These are phyloP conservation scores for Corythornis madagascariensis DNA, from an alignment of 2,113 vertebrate species.

Conservation along the genomic window DNA sequence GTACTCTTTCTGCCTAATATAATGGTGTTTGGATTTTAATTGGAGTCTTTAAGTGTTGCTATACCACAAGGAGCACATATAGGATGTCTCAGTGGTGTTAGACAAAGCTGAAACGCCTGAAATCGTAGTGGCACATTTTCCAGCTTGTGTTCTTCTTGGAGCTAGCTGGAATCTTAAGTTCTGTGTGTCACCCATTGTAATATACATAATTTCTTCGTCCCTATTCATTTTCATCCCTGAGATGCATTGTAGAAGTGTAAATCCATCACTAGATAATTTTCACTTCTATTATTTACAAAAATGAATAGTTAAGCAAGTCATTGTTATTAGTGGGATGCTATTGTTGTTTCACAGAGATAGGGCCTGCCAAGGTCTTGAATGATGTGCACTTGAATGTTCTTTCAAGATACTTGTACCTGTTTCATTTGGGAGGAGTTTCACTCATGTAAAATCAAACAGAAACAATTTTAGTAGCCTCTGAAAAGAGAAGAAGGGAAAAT, in stretches of 20 bases:
- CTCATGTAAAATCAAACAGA: constrained; percentile 72
- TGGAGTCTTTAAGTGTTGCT: constrained; percentile 13
- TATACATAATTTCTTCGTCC: constrained; percentile 48
- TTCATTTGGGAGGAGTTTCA: constrained; percentile 66
- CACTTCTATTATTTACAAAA: constrained; percentile 70
- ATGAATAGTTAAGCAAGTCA: constrained; percentile 68
- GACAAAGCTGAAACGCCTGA: constrained; percentile 16
- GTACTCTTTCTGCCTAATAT: not conserved
- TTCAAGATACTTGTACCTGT: constrained; percentile 70
- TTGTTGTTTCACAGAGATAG: constrained; percentile 53
- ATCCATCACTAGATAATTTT: constrained; percentile 70
- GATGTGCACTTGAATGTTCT: constrained; percentile 67
- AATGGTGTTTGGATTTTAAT: constrained; percentile 26
- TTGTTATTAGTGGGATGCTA: constrained; percentile 62
- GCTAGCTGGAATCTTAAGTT: not conserved
- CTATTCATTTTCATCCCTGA: constrained; percentile 46
- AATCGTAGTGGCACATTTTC: not conserved
- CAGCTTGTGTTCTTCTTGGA: not conserved
- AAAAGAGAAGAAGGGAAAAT: constrained; percentile 66
- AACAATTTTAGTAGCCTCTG: constrained; percentile 68
- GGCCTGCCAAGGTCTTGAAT: constrained; percentile 65
- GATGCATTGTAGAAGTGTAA: constrained; percentile 56
- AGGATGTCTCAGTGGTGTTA: not conserved
- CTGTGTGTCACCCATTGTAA: constrained; percentile 15
- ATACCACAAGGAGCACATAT: not conserved